Percentiles rank a stretch among this genome's conserved stretches.
Evolutionary conservation across 1,140 invertebrate species (phyloP).

Genomic region (Hyles euphorbiae): DNA sequence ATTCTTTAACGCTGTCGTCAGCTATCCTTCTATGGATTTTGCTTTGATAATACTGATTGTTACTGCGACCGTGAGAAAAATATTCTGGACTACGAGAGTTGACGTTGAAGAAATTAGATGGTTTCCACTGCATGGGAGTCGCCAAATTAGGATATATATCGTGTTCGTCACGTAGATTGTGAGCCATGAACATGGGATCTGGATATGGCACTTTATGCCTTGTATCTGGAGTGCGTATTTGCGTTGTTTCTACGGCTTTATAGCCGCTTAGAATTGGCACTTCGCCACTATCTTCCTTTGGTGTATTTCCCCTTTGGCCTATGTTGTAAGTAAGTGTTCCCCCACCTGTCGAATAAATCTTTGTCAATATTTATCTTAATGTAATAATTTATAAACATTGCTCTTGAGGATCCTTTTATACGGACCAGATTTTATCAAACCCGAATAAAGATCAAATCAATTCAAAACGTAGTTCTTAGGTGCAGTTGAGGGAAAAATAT

Average conservation of each 20-base stretch:
- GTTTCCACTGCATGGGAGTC: conserved; percentile 49
- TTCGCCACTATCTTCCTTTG: conserved; percentile 50
- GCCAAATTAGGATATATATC: conserved; percentile 54
- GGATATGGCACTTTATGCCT: conserved; percentile 36
- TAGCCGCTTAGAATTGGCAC: conserved; percentile 54
- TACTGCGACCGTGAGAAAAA: conserved; percentile 21
- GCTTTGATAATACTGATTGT: conserved; percentile 26
- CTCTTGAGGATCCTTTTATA: no score
- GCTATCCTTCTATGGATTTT: conserved; percentile 44
- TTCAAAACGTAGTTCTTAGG: no score
- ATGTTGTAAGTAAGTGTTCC: conserved; percentile 32
- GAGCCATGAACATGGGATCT: conserved; percentile 33
- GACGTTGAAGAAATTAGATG: conserved; percentile 53
- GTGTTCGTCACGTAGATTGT: conserved; percentile 49
- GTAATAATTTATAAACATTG: no score
- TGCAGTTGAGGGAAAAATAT: no score
- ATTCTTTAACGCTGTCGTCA: conserved; percentile 54
- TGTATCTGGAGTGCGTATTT: conserved; percentile 54
- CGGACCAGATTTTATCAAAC: no score
- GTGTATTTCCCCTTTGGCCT: conserved; percentile 22
- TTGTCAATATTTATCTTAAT: no score
- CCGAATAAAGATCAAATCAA: no score
- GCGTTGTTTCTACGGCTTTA: conserved; percentile 56
- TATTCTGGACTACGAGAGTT: conserved; percentile 49
- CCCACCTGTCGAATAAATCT: conserved; percentile 28